Evolutionary conservation across 2,888 invertebrate genomes (phyloP).

Genomic region (Monochamus alternatus): DNA sequence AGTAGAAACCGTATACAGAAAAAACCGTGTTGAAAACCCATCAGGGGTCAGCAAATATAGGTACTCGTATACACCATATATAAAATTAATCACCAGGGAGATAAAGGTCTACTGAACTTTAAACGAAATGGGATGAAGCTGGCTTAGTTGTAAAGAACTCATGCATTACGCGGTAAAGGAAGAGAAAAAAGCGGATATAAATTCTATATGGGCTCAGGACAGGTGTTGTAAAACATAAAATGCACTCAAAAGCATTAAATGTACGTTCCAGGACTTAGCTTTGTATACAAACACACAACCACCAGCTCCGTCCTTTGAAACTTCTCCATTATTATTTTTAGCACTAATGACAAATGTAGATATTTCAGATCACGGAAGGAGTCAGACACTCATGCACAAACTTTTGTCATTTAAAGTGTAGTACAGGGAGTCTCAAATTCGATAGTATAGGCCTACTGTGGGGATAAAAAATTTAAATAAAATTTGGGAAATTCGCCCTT

Average conservation of each 20-base stretch:
- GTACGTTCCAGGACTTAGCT: neutral
- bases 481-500: no score
- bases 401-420: no score
- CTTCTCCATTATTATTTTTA: no score
- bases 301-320: no score
- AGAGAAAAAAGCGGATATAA: neutral
- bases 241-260: neutral
- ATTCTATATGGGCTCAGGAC: slow-evolving; percentile 1
- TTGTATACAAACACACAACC: neutral
- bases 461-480: no score
- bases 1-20: no score
- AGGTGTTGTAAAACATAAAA: slow-evolving; percentile 2
- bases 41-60: neutral
- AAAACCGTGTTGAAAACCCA: neutral
- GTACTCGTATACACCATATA: slow-evolving; percentile 1
- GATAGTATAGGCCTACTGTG: no score
- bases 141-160: neutral
- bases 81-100: slow-evolving; percentile 10
- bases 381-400: no score
- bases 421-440: no score
- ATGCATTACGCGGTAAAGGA: neutral
- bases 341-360: no score
- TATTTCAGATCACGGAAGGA: no score
- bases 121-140: neutral
- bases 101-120: slow-evolving; percentile 10